Conservation (phyloP, 1,140 invertebrate genomes). For the Drosophila nigromelanica region DNA sequence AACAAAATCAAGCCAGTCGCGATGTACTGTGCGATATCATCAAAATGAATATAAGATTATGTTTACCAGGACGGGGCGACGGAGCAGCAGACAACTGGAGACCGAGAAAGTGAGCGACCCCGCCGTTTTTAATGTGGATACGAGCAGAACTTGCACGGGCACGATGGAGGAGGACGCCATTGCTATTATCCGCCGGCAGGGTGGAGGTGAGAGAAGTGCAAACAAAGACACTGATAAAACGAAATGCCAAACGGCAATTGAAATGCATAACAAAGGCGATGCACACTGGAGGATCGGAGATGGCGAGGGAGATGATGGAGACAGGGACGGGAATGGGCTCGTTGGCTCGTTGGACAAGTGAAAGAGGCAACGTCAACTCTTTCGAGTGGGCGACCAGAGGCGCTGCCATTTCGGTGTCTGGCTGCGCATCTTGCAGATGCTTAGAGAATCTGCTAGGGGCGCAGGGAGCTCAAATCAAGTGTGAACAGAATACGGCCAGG, state of each 20-base stretch:
- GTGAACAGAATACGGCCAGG: slow-evolving; percentile 74
- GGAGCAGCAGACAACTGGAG: not conserved
- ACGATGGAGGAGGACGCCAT: slow-evolving; percentile 2
- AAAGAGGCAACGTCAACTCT: slow-evolving; percentile 73
- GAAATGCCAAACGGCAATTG: slow-evolving; percentile 80
- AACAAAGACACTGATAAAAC: slow-evolving; percentile 79
- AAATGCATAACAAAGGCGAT: slow-evolving; percentile 72
- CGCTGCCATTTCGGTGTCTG: slow-evolving; percentile 74
- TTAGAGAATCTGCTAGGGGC: not conserved
- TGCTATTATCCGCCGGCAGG: slow-evolving; percentile 46
- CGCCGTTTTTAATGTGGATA: not conserved
- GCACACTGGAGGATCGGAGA: slow-evolving; percentile 25
- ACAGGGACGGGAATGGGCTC: not conserved
- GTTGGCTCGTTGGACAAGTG: slow-evolving; percentile 48
- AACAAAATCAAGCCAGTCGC: slow-evolving; percentile 60
- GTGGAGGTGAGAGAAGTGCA: slow-evolving; percentile 62
- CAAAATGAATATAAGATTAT: slow-evolving; percentile 81
- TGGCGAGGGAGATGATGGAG: not conserved
- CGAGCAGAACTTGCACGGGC: no score
- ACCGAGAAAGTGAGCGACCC: not conserved
- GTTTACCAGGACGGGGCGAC: slow-evolving; percentile 48
- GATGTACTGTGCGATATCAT: slow-evolving; percentile 58
- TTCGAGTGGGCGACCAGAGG: slow-evolving; percentile 49
- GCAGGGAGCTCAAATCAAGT: slow-evolving; percentile 62
- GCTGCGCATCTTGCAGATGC: slow-evolving; percentile 39